phyloP scores from a whole-genome alignment of 2,888 invertebrate genomes.

The Apoda limacodes region DNA sequence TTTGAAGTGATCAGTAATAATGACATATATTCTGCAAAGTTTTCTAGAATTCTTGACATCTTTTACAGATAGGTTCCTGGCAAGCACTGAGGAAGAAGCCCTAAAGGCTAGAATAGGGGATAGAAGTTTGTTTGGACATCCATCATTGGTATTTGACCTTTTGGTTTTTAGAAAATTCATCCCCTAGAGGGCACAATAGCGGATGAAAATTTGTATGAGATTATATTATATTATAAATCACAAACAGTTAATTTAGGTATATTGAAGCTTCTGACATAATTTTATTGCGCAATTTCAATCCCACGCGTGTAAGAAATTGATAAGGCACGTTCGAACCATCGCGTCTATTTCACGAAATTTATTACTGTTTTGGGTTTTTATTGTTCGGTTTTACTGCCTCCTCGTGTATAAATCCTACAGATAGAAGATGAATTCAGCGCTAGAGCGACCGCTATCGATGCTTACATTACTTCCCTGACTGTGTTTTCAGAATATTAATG shows the following conservation, averaged over 20 bases:
- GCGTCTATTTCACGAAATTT: conserved; percentile 70
- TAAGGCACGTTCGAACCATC: conserved; percentile 67
- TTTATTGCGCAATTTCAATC: conserved; percentile 58
- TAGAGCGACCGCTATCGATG: conserved; percentile 56
- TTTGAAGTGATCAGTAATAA: too few species aligned
- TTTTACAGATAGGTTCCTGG: too few species aligned
- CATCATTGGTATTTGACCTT: too few species aligned
- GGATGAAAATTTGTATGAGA: too few species aligned
- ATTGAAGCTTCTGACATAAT: conserved; percentile 53
- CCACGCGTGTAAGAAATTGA: conserved; percentile 65
- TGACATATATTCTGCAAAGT: too few species aligned
- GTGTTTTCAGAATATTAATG: conserved; percentile 30
- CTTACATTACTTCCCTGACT: conserved; percentile 37
- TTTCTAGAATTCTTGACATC: too few species aligned
- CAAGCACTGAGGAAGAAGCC: too few species aligned
- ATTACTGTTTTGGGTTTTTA: conserved; percentile 72
- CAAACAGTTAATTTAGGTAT: conserved; percentile 7
- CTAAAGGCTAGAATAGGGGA: too few species aligned
- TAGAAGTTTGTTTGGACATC: too few species aligned
- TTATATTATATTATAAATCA: too few species aligned
- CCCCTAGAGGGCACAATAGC: too few species aligned
- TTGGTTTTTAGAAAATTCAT: too few species aligned
- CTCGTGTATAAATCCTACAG: conserved; percentile 66
- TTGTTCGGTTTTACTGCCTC: conserved; percentile 71
- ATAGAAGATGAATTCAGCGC: conserved; percentile 65